phyloP scores from a whole-genome alignment of 1,140 invertebrate genomes.

The Dreissena rostriformis region DNA sequence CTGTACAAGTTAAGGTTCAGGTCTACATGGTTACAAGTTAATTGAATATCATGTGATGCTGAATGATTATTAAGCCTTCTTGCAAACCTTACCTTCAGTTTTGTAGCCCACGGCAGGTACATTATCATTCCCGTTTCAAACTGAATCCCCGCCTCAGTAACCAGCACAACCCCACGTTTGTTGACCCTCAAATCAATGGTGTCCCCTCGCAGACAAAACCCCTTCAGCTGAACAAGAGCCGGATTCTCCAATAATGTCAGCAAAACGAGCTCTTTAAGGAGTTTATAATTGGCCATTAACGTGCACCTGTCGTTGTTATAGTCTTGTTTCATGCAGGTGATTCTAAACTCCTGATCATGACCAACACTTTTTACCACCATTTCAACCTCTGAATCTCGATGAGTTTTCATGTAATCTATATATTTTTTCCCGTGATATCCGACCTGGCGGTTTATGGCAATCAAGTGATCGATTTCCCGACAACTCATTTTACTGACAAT shows the following conservation, averaged over 20 bases:
- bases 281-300: constrained; percentile 38
- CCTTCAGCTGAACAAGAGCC: constrained; percentile 33
- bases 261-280: constrained; percentile 42
- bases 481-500: constrained; percentile 28
- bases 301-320: constrained; percentile 40
- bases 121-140: constrained; percentile 8
- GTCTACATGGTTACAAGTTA: too few species aligned
- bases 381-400: constrained; percentile 5
- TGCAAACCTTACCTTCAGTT: constrained; percentile 38
- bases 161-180: constrained; percentile 40
- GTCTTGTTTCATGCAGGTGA: constrained; percentile 51
- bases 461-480: constrained; percentile 45
- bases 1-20: too few species aligned
- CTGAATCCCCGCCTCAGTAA: constrained; percentile 32
- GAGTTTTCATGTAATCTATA: constrained; percentile 30
- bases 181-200: constrained; percentile 32
- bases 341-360: constrained; percentile 35
- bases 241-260: constrained; percentile 24
- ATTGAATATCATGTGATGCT: too few species aligned
- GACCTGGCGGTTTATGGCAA: not conserved
- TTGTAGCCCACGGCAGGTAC: constrained; percentile 15
- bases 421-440: constrained; percentile 38
- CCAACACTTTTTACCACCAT: constrained; percentile 45
- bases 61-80: too few species aligned
- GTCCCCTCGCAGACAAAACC: constrained; percentile 48